Conservation (phyloP, 2,888 invertebrate genomes). For the Protula sp. region DNA sequence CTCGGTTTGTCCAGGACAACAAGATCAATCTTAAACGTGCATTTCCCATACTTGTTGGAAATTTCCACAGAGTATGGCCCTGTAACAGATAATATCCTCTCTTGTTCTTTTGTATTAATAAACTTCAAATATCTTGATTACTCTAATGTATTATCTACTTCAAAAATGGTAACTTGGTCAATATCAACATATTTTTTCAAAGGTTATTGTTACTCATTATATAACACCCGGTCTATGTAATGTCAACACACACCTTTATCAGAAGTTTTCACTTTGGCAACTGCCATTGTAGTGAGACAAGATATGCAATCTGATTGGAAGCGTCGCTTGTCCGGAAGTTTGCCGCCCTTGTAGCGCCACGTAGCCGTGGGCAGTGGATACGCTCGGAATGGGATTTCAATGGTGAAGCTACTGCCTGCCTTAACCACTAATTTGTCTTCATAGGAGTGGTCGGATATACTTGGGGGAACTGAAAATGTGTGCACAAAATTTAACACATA, state of each 20-base stretch:
- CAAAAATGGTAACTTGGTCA: too few species aligned
- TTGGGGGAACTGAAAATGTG: conserved; percentile 15
- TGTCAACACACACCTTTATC: too few species aligned
- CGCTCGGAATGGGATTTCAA: conserved; percentile 25
- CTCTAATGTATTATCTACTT: too few species aligned
- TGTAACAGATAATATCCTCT: too few species aligned
- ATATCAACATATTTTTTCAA: too few species aligned
- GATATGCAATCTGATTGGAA: conserved; percentile 24
- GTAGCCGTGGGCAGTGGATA: conserved; percentile 20
- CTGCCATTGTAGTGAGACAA: conserved; percentile 26
- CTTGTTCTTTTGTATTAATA: too few species aligned
- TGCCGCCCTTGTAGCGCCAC: conserved; percentile 20
- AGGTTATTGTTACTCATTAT: too few species aligned
- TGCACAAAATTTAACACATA: neutral
- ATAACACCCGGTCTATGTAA: too few species aligned
- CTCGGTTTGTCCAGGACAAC: conserved; percentile 52
- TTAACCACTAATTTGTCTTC: conserved; percentile 19
- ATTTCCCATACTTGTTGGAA: conserved; percentile 26
- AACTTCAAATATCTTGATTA: too few species aligned
- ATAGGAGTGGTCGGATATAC: conserved; percentile 12
- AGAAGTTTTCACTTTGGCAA: conserved; percentile 20
- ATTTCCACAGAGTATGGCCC: conserved; percentile 29
- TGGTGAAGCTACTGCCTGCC: conserved; percentile 17
- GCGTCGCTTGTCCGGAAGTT: conserved; percentile 16
- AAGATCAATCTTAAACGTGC: conserved; percentile 23